Conservation (phyloP, 2,113 vertebrate genomes). For the Talpa occidentalis region DNA sequence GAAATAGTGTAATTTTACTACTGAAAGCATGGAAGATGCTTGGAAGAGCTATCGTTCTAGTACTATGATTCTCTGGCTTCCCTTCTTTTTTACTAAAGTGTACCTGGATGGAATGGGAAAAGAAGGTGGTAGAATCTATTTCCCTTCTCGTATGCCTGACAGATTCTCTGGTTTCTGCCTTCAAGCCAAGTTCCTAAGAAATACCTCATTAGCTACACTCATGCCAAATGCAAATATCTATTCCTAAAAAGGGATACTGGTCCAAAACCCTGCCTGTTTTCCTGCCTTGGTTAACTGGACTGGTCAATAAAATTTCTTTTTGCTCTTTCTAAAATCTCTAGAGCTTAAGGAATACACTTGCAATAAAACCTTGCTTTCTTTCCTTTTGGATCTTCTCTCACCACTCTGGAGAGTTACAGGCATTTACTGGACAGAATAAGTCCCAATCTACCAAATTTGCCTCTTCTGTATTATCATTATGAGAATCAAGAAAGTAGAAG, state of each 20-base stretch:
- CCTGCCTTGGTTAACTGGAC: background rate
- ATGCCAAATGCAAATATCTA: background rate
- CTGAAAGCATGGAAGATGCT: background rate
- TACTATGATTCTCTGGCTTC: background rate
- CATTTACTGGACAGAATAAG: background rate
- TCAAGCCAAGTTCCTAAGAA: background rate
- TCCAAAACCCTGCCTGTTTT: background rate
- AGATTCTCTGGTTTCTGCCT: background rate
- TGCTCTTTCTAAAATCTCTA: background rate
- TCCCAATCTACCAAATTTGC: background rate
- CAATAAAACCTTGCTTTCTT: background rate
- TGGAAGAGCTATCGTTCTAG: background rate
- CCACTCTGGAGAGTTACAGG: background rate
- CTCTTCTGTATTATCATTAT: background rate
- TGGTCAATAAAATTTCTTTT: constrained; percentile 14
- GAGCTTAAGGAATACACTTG: background rate
- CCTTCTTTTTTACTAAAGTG: background rate
- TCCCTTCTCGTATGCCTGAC: background rate
- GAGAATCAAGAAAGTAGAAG: constrained; percentile 12
- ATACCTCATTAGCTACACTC: background rate
- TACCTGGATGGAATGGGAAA: background rate
- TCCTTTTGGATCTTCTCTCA: background rate
- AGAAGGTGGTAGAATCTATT: background rate
- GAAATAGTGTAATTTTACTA: background rate
- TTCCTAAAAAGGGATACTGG: background rate